Evolutionary conservation across 2,113 vertebrate genomes (phyloP).

Genomic region (Rhizomys pruinosus): DNA sequence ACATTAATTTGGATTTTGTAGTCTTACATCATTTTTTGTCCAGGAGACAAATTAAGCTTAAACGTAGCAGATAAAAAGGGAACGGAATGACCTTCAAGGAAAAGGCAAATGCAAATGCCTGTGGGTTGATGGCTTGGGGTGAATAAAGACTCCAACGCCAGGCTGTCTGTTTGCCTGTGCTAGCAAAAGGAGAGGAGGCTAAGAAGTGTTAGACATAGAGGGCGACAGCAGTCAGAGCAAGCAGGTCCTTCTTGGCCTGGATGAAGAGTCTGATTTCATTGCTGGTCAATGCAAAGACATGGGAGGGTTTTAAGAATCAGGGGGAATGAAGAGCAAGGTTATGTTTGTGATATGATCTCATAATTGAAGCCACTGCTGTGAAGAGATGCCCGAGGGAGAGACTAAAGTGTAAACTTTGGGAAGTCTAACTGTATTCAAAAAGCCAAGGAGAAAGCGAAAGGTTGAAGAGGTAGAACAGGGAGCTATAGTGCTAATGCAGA

Average conservation of each 20-base stretch:
- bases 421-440: slow-evolving; percentile 6
- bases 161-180: background rate
- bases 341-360: slow-evolving; percentile 46
- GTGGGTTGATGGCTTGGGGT: background rate
- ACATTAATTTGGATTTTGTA: background rate
- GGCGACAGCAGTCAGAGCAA: background rate
- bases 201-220: background rate
- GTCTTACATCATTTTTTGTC: background rate
- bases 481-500: background rate
- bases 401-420: slow-evolving; percentile 20
- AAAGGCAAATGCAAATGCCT: background rate
- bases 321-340: background rate
- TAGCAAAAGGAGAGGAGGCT: background rate
- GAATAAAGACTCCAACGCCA: background rate
- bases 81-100: background rate
- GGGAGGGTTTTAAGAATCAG: background rate
- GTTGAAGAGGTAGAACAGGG: background rate
- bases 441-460: slow-evolving; percentile 26
- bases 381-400: slow-evolving; percentile 11
- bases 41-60: background rate
- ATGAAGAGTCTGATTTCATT: slow-evolving; percentile 39
- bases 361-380: slow-evolving; percentile 31
- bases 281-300: background rate
- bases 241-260: background rate
- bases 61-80: background rate